Percentiles rank a stretch among this genome's conserved stretches.
These are phyloP conservation scores for Echinometra lucunter DNA, from an alignment of 53 echinoderm and acorn worm genomes.

Conservation along the genomic window DNA sequence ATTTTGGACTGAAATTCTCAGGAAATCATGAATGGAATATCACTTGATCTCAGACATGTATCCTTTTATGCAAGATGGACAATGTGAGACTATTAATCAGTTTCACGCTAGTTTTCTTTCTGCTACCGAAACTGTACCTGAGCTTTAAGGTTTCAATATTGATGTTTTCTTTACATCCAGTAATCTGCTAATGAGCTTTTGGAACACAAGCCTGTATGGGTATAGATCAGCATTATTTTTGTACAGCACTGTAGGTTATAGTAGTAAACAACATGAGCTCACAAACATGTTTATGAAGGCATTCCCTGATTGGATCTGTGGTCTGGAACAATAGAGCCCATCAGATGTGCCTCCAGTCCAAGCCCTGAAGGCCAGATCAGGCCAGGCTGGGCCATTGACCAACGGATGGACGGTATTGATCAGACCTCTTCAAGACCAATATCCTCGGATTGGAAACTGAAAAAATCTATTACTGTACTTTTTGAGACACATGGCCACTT, in stretches of 20 bases:
- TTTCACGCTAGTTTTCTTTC: too few relatives aligned
- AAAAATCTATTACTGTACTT: constrained; percentile 42
- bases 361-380: not conserved
- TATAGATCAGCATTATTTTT: not conserved
- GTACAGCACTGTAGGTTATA: not conserved
- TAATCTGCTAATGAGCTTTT: constrained; percentile 34
- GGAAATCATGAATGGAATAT: too few relatives aligned
- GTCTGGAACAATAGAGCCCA: constrained; percentile 32
- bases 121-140: too few relatives aligned
- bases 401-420: constrained; percentile 47
- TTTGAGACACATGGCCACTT: not conserved
- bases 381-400: constrained; percentile 29
- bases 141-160: constrained; percentile 29
- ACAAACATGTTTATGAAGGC: constrained; percentile 60
- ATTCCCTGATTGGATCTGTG: constrained; percentile 16
- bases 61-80: too few relatives aligned
- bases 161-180: not conserved
- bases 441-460: not conserved
- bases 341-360: not conserved
- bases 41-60: too few relatives aligned
- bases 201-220: not conserved
- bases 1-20: too few relatives aligned
- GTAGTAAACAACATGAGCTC: constrained; percentile 50
- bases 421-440: not conserved
- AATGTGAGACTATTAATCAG: too few relatives aligned